Evolutionary conservation across 2,113 vertebrate genomes (phyloP).

Genomic region (Pyrgilauda ruficollis): DNA sequence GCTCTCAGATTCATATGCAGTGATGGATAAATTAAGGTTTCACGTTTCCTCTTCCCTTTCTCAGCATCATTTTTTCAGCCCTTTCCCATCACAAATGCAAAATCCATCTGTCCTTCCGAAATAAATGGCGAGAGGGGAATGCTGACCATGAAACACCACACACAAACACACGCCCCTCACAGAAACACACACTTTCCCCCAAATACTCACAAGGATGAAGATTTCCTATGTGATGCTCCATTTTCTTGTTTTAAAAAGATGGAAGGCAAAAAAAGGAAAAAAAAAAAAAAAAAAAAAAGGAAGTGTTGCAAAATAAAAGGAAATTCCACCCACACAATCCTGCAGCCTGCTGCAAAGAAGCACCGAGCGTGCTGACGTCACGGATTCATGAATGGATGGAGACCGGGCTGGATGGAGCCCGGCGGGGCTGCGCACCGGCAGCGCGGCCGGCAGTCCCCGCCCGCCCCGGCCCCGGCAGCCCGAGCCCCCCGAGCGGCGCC

Average conservation of each 20-base stretch:
- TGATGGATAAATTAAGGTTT: slow-evolving; percentile 34
- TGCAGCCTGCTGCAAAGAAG: slow-evolving; percentile 73
- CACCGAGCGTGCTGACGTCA: slow-evolving; percentile 78
- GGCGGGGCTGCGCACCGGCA: slow-evolving; percentile 38
- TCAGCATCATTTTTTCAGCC: slow-evolving; percentile 39
- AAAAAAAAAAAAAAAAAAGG: slow-evolving; percentile 11
- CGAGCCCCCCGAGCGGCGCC: background rate
- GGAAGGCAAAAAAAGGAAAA: slow-evolving; percentile 24
- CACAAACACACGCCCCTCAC: background rate
- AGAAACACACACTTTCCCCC: background rate
- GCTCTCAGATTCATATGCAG: slow-evolving; percentile 30
- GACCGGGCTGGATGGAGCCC: slow-evolving; percentile 65
- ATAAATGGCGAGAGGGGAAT: slow-evolving; percentile 37
- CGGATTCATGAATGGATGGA: slow-evolving; percentile 84
- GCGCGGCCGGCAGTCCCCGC: slow-evolving; percentile 4
- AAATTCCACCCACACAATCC: slow-evolving; percentile 75
- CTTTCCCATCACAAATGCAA: slow-evolving; percentile 38
- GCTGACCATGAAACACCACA: background rate
- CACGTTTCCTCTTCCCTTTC: background rate
- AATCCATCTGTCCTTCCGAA: slow-evolving; percentile 53
- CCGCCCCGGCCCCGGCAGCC: background rate
- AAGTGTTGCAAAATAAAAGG: slow-evolving; percentile 70
- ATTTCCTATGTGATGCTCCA: slow-evolving; percentile 65
- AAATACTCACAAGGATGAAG: slow-evolving; percentile 67
- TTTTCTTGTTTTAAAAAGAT: slow-evolving; percentile 64